Percentiles rank a stretch among this genome's conserved stretches.
Evolutionary conservation across 2,888 invertebrate species (phyloP).

Genomic region (Stenichneumon culpator): DNA sequence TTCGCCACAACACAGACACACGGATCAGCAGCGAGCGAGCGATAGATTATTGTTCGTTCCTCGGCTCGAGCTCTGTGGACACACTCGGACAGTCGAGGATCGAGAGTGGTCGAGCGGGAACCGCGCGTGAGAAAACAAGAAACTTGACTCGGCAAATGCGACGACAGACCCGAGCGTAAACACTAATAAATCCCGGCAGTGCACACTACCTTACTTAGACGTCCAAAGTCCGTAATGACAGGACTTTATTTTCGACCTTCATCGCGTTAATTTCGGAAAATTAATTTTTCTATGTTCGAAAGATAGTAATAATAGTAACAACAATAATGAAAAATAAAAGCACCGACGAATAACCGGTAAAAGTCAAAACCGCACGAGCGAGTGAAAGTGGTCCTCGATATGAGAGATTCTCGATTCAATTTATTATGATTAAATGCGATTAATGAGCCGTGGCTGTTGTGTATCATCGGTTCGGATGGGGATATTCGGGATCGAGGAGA

Average conservation of each 20-base stretch:
- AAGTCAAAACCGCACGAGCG: background rate
- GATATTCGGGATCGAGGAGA: background rate
- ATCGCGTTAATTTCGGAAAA: background rate
- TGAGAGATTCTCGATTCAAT: background rate
- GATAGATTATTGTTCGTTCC: conserved; percentile 8
- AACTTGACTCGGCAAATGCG: background rate
- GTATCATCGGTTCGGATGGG: conserved; percentile 22
- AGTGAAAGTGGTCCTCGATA: conserved; percentile 23
- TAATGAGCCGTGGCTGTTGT: conserved; percentile 7
- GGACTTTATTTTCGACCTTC: background rate
- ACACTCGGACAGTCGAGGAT: conserved; percentile 52
- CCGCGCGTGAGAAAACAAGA: conserved; percentile 53
- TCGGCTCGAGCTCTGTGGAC: conserved; percentile 24
- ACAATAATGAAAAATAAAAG: background rate
- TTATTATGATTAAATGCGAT: background rate
- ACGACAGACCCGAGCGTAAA: background rate
- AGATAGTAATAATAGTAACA: background rate
- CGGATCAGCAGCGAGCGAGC: conserved; percentile 47
- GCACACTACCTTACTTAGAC: background rate
- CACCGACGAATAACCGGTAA: background rate
- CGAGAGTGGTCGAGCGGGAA: conserved; percentile 55
- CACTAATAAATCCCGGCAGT: background rate
- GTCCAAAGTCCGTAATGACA: background rate
- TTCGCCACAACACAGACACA: conserved; percentile 3
- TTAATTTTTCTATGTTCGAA: background rate